These are phyloP conservation scores for Accipiter virgatus DNA, from an alignment of 2,113 vertebrate genomes.

Conservation along the genomic window DNA sequence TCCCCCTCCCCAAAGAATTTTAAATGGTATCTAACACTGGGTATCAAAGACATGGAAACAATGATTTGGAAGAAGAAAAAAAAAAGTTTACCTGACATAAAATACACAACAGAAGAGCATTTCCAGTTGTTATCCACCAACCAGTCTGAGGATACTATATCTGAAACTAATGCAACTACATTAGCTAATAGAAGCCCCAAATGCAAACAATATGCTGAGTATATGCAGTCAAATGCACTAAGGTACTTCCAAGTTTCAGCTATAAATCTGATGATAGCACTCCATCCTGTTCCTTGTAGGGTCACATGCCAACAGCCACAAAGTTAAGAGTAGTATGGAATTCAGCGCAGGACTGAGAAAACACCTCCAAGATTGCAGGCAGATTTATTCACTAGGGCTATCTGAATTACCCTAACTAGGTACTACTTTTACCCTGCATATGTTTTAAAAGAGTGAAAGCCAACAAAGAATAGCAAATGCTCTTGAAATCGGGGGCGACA, in stretches of 20 bases:
- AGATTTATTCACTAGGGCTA: not conserved
- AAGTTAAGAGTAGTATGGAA: not conserved
- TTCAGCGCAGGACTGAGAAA: not conserved
- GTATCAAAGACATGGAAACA: not conserved
- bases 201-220: not conserved
- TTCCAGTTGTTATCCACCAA: not conserved
- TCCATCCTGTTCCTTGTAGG: not conserved
- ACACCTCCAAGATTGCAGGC: not conserved
- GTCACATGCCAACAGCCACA: not conserved
- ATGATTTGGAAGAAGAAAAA: not conserved
- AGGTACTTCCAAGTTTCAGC: not conserved
- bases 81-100: not conserved
- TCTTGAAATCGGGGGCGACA: not conserved
- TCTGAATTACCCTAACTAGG: not conserved
- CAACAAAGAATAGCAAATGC: not conserved
- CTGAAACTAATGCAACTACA: not conserved
- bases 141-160: not conserved
- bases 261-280: not conserved
- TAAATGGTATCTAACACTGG: not conserved
- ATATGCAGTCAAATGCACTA: not conserved
- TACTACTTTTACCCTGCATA: not conserved
- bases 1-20: not conserved
- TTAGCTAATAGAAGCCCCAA: not conserved
- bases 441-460: not conserved
- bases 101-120: not conserved